phyloP scores from a whole-genome alignment of 2,113 vertebrate genomes.

The Paramormyrops kingsleyae region DNA sequence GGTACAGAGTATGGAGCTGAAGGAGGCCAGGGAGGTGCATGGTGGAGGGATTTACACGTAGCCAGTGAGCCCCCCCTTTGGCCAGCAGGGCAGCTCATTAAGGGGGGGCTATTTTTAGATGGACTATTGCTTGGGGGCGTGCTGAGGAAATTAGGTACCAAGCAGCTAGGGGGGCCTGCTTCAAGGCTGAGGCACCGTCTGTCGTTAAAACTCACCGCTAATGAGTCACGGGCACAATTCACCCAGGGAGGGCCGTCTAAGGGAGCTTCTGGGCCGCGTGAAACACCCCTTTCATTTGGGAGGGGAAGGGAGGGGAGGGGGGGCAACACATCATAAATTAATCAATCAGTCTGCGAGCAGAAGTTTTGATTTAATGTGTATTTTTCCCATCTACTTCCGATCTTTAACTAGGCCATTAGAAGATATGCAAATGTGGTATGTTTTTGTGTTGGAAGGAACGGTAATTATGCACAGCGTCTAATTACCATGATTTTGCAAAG shows the following conservation, averaged over 20 bases:
- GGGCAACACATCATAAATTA: not conserved
- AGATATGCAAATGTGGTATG: not conserved
- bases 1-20: not conserved
- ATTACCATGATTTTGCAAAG: not conserved
- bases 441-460: not conserved
- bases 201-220: not conserved
- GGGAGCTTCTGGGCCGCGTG: not conserved
- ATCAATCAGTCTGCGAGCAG: not conserved
- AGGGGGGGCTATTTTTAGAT: not conserved
- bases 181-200: not conserved
- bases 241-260: too few relatives aligned
- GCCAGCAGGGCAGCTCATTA: not conserved
- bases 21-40: not conserved
- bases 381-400: not conserved
- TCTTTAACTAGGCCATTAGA: conserved; percentile 1
- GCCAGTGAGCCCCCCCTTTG: not conserved
- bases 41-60: not conserved
- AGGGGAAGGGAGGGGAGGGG: not conserved
- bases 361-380: not conserved
- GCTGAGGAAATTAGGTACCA: not conserved
- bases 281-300: not conserved
- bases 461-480: not conserved
- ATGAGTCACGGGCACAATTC: not conserved
- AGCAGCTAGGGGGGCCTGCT: not conserved
- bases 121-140: not conserved